Conservation (phyloP, 2,113 vertebrate genomes). For the Oreotrochilus melanogaster region DNA sequence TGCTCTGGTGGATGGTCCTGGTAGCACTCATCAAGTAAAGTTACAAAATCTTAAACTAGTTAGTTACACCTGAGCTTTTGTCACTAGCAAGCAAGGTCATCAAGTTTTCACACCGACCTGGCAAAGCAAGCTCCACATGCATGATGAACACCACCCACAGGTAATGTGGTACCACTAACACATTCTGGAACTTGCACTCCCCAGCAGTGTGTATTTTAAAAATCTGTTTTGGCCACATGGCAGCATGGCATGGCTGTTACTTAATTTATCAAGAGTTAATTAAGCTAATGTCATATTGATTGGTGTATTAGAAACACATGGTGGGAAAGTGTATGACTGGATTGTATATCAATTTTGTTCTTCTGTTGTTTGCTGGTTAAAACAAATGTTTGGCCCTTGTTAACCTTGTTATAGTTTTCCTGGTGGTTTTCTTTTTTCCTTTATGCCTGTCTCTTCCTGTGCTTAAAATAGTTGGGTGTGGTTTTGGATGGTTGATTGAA, state of each 20-base stretch:
- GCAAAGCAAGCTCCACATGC: neutral
- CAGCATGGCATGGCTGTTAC: neutral
- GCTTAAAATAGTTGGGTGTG: accelerated
- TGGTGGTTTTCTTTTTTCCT: neutral
- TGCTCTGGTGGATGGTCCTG: neutral
- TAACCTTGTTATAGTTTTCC: neutral
- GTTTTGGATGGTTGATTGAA: neutral
- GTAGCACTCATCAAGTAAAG: neutral
- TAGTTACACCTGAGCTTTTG: neutral
- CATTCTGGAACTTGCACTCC: neutral
- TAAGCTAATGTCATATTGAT: neutral
- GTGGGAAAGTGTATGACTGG: neutral
- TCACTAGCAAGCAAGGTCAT: neutral
- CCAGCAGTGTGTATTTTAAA: neutral
- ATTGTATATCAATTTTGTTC: neutral
- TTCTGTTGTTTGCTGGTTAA: neutral
- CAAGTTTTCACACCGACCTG: neutral
- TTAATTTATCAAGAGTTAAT: neutral
- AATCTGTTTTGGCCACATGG: neutral
- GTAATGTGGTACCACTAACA: neutral
- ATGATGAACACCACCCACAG: neutral
- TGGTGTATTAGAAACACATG: neutral
- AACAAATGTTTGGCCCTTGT: neutral
- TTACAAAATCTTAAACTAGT: neutral
- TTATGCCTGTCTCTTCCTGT: neutral